phyloP scores from a whole-genome alignment of 2,888 invertebrate genomes.

The Cactoblastis cactorum region DNA sequence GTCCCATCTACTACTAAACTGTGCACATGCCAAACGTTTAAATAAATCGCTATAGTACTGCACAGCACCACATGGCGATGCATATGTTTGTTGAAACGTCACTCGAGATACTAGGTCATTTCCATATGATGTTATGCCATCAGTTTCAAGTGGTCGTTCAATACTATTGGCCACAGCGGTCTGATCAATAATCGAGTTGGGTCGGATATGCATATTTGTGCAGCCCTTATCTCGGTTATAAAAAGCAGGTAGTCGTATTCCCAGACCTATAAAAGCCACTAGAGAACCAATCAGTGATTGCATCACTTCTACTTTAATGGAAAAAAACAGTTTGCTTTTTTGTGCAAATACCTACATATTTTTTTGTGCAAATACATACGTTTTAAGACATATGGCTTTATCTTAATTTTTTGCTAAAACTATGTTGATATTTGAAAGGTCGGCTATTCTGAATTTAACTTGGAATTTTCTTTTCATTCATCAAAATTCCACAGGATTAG shows the following conservation, averaged over 20 bases:
- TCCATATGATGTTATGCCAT: slow-evolving; percentile 45
- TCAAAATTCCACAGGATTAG: slow-evolving; percentile 33
- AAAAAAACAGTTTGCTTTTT: background rate
- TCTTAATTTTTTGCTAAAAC: background rate
- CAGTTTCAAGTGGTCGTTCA: slow-evolving; percentile 47
- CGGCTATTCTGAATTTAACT: background rate
- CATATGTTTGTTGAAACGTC: slow-evolving; percentile 46
- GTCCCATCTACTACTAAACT: background rate
- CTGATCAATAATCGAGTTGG: slow-evolving; percentile 53
- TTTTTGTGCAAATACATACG: too few relatives aligned
- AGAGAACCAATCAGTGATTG: slow-evolving; percentile 31
- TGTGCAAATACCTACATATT: too few relatives aligned
- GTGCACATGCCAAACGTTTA: slow-evolving; percentile 12
- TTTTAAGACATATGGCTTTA: background rate
- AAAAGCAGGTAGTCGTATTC: slow-evolving; percentile 75
- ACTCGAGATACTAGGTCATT: slow-evolving; percentile 53
- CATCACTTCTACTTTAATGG: slow-evolving; percentile 37
- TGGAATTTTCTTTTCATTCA: slow-evolving; percentile 26
- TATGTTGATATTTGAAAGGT: background rate
- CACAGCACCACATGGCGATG: slow-evolving; percentile 41
- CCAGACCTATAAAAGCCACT: slow-evolving; percentile 55
- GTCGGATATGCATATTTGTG: slow-evolving; percentile 56
- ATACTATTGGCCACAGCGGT: slow-evolving; percentile 35
- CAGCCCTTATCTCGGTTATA: slow-evolving; percentile 56
- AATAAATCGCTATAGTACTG: slow-evolving; percentile 28